A percentile compares a stretch with the other conserved stretches of the same genome.
Conservation (phyloP, 2,113 vertebrate species). For the Mugil cephalus region DNA sequence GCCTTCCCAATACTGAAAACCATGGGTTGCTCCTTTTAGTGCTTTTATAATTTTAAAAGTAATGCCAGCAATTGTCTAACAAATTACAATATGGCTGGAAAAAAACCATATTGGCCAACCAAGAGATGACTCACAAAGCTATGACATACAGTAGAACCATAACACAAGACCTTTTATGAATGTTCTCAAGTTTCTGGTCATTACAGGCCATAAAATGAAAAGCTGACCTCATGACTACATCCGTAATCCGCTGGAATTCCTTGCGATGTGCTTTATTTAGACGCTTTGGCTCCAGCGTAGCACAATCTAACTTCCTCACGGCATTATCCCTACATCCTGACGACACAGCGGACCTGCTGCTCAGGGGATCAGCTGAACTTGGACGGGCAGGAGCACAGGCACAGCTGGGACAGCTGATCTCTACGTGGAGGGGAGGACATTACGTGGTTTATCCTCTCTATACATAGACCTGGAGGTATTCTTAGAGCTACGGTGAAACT, state of each 20-base stretch:
- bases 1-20: background rate
- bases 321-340: slow-evolving; percentile 46
- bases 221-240: slow-evolving; percentile 21
- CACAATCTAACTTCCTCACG: slow-evolving; percentile 31
- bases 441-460: slow-evolving; percentile 67
- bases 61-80: no score
- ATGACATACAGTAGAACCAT: background rate
- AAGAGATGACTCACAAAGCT: no score
- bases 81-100: no score
- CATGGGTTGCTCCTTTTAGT: no score
- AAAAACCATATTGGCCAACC: no score
- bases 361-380: slow-evolving; percentile 47
- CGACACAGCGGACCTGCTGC: slow-evolving; percentile 59
- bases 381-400: slow-evolving; percentile 31
- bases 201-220: slow-evolving; percentile 25
- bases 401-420: slow-evolving; percentile 60
- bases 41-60: no score
- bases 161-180: slow-evolving; percentile 29
- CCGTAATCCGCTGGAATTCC: slow-evolving; percentile 48
- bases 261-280: slow-evolving; percentile 36
- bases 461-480: slow-evolving; percentile 63
- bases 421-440: slow-evolving; percentile 23
- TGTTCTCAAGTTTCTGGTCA: slow-evolving; percentile 1
- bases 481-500: slow-evolving; percentile 16
- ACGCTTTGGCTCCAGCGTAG: slow-evolving; percentile 10